Evolutionary conservation across 1,140 invertebrate species (phyloP).

Genomic region (Ruditapes philippinarum): DNA sequence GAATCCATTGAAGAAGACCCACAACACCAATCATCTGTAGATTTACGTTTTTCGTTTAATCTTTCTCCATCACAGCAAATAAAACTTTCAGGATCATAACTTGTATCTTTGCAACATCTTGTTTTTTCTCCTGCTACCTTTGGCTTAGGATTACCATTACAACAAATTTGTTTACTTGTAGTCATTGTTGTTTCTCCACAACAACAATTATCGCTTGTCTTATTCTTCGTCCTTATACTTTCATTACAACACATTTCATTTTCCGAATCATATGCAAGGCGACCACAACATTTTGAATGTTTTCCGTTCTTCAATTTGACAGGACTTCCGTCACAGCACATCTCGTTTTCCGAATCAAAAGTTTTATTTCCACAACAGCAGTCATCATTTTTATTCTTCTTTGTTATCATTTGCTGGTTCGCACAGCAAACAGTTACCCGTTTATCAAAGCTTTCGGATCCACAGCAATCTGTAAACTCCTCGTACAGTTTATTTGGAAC

Average conservation of each 20-base stretch:
- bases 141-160: conserved; percentile 37
- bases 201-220: conserved; percentile 13
- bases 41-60: background rate
- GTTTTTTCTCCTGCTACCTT: background rate
- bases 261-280: background rate
- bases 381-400: conserved; percentile 23
- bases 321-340: conserved; percentile 31
- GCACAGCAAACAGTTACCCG: conserved; percentile 11
- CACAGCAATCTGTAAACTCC: conserved; percentile 14
- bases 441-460: background rate
- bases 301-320: background rate
- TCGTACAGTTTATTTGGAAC: background rate
- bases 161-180: conserved; percentile 26
- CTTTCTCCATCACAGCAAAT: conserved; percentile 39
- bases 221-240: background rate
- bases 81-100: conserved; percentile 13
- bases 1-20: conserved; percentile 21
- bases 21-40: conserved; percentile 23
- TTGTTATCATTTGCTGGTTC: background rate
- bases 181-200: conserved; percentile 38
- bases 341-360: conserved; percentile 21
- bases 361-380: conserved; percentile 36
- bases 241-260: conserved; percentile 36
- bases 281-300: conserved; percentile 21
- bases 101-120: conserved; percentile 18